Conservation (phyloP, 2,888 invertebrate genomes). For the Helleia helle region DNA sequence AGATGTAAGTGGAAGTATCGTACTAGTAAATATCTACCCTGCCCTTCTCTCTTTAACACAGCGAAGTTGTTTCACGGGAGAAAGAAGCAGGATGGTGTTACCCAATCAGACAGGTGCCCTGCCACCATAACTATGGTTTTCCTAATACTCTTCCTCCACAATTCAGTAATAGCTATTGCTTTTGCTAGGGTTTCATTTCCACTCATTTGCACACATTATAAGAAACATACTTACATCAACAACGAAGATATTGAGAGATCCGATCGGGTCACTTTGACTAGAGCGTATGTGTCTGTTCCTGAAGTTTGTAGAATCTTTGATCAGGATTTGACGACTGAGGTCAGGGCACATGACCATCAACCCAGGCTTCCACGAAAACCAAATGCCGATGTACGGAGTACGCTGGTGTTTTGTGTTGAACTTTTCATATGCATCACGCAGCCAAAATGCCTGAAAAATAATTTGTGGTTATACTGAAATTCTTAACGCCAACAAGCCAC, state of each 20-base stretch:
- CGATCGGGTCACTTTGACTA: conserved; percentile 27
- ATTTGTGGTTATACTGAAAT: background rate
- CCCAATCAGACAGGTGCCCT: too few relatives aligned
- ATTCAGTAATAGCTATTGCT: too few relatives aligned
- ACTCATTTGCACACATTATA: too few relatives aligned
- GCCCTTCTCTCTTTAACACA: too few relatives aligned
- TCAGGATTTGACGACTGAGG: conserved; percentile 24
- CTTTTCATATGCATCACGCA: conserved; percentile 22
- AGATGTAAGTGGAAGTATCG: too few relatives aligned
- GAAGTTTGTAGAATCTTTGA: conserved; percentile 26
- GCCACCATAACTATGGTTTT: too few relatives aligned
- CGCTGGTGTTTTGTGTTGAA: conserved; percentile 15
- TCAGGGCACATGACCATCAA: conserved; percentile 28
- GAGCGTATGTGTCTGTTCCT: conserved; percentile 23
- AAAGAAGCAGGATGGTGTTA: too few relatives aligned
- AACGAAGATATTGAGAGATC: conserved; percentile 26
- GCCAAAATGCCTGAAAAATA: conserved; percentile 24
- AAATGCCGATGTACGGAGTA: conserved; percentile 27
- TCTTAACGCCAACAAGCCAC: too few relatives aligned
- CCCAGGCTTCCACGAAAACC: conserved; percentile 31
- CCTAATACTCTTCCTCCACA: too few relatives aligned
- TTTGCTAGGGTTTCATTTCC: too few relatives aligned
- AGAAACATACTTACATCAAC: conserved; percentile 24
- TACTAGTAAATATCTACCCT: too few relatives aligned
- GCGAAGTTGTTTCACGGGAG: too few relatives aligned